Base-by-base conservation (phyloP, 2,113 vertebrate genomes). In the Percopsis transmontana region DNA sequence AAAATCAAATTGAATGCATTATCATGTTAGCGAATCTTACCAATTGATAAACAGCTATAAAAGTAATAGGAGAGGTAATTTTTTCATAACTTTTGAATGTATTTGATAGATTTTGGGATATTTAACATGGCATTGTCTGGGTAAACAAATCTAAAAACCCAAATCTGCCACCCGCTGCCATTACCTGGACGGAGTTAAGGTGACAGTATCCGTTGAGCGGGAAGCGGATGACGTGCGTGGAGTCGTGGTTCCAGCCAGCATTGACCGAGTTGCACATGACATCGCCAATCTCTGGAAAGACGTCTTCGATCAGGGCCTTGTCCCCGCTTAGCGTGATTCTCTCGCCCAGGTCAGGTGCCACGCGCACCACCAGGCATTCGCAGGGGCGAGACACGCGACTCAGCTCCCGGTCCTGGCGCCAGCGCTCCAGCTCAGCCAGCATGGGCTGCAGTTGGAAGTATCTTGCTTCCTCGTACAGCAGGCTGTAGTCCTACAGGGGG, bases 181-280 rank as follows among this genome's bases (percentile, higher is more conserved):
- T 53, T 92, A 98, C 96, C 96, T 99, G 97, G 74, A 99, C 96
- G 68, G 97, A 99, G 93, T 99, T 99, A 90, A 99, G 96, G 91
- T 96, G 97, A 81, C 97, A 99, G 91, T 98, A 99, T 61, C 97
- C 97, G 0, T 99, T 99, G 63, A 99, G 92, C 0, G 97, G 97
- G 68, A 99, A 99, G 56, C 97, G 94, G 91, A 99, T 99, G 91
- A 98, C 97, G 1, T 98, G 96, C 0, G 97, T 98, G 0, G 97
- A 98, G 91, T 99, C 97, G 70, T 93, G 92, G 83, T 93, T 93
- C 92, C 92, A 93, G 59, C 92, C 91, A 0, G 92, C 90, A 20
- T 99, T 99, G 86, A 98, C 95, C 0, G 96, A 98, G 83, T 99
- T 99, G 66, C 97, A 99, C 96, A 99, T 99, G 88, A 98, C 96